Percentiles rank a stretch among this genome's conserved stretches.
These are phyloP conservation scores for Sander vitreus DNA, from an alignment of 2,113 vertebrate species.

Conservation along the genomic window DNA sequence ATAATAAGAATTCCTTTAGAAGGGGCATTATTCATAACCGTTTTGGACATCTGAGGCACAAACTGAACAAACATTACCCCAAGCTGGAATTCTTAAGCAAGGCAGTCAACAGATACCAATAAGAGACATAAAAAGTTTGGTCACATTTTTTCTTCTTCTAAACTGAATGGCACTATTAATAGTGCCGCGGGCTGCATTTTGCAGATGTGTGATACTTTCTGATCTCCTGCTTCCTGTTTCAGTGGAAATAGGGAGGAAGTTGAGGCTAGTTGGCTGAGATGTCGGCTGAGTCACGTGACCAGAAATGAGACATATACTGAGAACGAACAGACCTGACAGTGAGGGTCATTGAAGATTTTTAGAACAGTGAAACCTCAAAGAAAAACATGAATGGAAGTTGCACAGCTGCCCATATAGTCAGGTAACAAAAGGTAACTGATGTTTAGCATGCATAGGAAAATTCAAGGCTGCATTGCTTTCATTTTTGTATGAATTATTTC, in stretches of 20 bases:
- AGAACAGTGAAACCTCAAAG: conserved; percentile 67
- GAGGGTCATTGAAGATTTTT: conserved; percentile 63
- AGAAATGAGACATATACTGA: conserved; percentile 55
- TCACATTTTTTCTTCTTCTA: conserved; percentile 48
- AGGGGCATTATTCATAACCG: background rate
- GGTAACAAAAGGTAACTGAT: background rate
- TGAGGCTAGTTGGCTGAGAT: conserved; percentile 66
- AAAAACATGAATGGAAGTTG: conserved; percentile 70
- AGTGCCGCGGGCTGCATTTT: conserved; percentile 61
- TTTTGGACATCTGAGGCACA: conserved; percentile 7
- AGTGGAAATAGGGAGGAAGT: conserved; percentile 83
- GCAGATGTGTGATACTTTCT: conserved; percentile 80
- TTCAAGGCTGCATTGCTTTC: background rate
- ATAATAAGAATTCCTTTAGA: background rate
- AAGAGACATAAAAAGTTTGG: conserved; percentile 51
- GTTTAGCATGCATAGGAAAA: background rate
- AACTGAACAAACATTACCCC: conserved; percentile 12
- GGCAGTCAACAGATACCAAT: conserved; percentile 25
- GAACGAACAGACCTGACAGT: conserved; percentile 46
- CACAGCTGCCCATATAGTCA: background rate
- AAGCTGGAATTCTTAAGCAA: background rate
- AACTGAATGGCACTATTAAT: conserved; percentile 78
- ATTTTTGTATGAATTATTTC: background rate
- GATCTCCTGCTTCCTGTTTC: conserved; percentile 81
- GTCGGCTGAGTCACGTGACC: conserved; percentile 70